A percentile compares a stretch with the other conserved stretches of the same genome.
Conservation (phyloP, 1,140 invertebrate species). For the Mercenaria mercenaria region DNA sequence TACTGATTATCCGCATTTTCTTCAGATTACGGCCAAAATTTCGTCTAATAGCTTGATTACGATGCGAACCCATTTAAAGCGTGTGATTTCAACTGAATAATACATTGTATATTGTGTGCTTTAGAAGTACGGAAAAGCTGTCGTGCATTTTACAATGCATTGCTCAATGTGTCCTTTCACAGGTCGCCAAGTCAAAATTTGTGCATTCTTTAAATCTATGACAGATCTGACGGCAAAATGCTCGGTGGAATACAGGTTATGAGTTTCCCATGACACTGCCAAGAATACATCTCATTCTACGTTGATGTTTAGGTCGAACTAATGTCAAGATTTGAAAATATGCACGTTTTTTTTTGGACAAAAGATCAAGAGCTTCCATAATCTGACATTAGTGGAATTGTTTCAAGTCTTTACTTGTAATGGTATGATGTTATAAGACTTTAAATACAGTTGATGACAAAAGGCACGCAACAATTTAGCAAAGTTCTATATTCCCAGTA, state of each 20-base stretch:
- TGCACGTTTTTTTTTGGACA: too few relatives aligned
- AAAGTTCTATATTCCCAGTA: too few relatives aligned
- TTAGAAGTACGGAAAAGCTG: not conserved
- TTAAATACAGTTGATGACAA: too few relatives aligned
- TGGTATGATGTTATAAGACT: too few relatives aligned
- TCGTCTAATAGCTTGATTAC: conserved; percentile 27
- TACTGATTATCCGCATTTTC: conserved; percentile 55
- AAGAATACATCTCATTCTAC: not conserved
- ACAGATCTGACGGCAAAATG: not conserved
- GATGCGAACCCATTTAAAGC: conserved; percentile 53
- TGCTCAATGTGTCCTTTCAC: not conserved
- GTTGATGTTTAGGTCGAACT: too few relatives aligned
- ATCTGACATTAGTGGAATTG: too few relatives aligned
- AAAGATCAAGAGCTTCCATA: too few relatives aligned
- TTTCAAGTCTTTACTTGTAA: too few relatives aligned
- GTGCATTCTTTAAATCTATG: conserved; percentile 15
- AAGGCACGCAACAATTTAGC: too few relatives aligned
- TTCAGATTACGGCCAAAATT: conserved; percentile 48
- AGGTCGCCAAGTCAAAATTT: conserved; percentile 13
- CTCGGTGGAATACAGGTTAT: not conserved
- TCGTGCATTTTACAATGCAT: conserved; percentile 7
- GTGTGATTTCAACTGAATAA: conserved; percentile 42
- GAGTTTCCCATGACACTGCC: not conserved
- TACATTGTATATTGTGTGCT: conserved; percentile 20
- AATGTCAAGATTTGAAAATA: too few relatives aligned